Conservation (phyloP, 1,140 invertebrate species). For the Lepidurus apus region DNA sequence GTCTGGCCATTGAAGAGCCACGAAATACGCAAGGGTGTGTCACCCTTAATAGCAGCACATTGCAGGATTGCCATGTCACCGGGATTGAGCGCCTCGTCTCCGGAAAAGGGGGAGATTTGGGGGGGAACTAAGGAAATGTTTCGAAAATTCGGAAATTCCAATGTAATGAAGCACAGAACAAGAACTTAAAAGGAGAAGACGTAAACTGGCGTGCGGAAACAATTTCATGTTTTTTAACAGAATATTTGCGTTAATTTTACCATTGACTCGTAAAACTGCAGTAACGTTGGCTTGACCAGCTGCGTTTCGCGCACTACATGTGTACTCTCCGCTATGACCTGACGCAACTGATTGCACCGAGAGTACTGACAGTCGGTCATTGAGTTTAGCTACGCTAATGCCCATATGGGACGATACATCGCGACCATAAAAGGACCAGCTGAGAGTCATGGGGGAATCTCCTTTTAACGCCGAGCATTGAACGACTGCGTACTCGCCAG, state of each 20-base stretch:
- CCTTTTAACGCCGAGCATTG: conserved; percentile 42
- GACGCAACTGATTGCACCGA: conserved; percentile 56
- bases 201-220: not conserved
- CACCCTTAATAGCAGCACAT: conserved; percentile 43
- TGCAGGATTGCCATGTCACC: conserved; percentile 39
- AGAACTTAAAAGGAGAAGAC: not conserved
- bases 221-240: not conserved
- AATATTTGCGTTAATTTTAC: conserved; percentile 43
- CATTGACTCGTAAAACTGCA: conserved; percentile 59
- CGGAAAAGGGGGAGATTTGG: conserved; percentile 63
- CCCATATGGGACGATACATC: conserved; percentile 42
- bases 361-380: conserved; percentile 58
- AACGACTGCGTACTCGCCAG: conserved; percentile 39
- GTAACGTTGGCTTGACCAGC: conserved; percentile 50
- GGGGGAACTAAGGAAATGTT: conserved; percentile 54
- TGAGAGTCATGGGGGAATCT: conserved; percentile 41
- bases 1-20: conserved; percentile 32
- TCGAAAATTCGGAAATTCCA: not conserved
- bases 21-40: conserved; percentile 39
- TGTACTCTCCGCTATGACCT: conserved; percentile 53
- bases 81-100: conserved; percentile 41
- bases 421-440: conserved; percentile 32
- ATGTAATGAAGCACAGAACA: not conserved
- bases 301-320: conserved; percentile 50
- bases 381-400: conserved; percentile 51